These are phyloP conservation scores for Macrocentrus cingulum DNA, from an alignment of 1,140 invertebrate species.

Conservation along the genomic window DNA sequence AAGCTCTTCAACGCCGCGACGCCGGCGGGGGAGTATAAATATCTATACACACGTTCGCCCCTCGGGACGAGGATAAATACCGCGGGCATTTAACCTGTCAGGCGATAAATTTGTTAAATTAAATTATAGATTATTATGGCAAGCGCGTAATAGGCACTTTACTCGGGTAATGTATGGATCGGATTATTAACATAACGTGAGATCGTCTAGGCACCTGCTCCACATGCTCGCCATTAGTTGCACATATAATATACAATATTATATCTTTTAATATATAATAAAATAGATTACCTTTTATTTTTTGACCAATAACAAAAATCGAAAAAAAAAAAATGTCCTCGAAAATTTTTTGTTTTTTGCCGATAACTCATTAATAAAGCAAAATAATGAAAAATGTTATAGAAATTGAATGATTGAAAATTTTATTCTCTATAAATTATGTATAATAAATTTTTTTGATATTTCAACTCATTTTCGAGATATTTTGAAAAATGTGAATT, in stretches of 20 bases:
- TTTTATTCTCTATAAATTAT: too few relatives aligned
- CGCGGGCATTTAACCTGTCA: conserved; percentile 35
- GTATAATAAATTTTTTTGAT: too few relatives aligned
- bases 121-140: conserved; percentile 47
- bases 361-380: too few relatives aligned
- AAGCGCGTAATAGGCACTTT: conserved; percentile 44
- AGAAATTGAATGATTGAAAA: too few relatives aligned
- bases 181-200: conserved; percentile 47
- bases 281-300: conserved; percentile 11
- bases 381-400: too few relatives aligned
- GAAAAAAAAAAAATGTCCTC: not conserved
- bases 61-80: conserved; percentile 27
- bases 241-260: conserved; percentile 8
- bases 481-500: too few relatives aligned
- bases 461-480: too few relatives aligned
- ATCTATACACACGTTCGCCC: not conserved
- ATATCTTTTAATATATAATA: conserved; percentile 10
- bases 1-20: too few relatives aligned
- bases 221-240: conserved; percentile 7
- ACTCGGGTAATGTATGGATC: conserved; percentile 35
- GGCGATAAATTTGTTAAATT: conserved; percentile 46
- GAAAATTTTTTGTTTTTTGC: conserved; percentile 3
- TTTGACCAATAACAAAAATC: not conserved
- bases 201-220: conserved; percentile 32
- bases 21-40: not conserved